phyloP scores from a whole-genome alignment of 1,140 invertebrate species.

The Orchestia grillus region DNA sequence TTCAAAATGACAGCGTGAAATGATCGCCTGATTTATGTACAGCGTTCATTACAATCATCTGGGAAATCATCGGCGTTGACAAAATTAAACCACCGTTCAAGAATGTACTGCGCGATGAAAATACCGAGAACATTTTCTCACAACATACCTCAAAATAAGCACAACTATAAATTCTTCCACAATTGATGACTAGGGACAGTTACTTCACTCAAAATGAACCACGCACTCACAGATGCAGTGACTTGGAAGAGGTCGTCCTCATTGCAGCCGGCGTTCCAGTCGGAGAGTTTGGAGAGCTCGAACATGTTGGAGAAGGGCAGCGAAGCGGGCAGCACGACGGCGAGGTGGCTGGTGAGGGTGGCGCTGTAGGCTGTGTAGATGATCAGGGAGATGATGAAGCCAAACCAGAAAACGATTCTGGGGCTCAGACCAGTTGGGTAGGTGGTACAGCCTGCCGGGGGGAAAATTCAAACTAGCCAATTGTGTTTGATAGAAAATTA shows the following conservation, averaged over 20 bases:
- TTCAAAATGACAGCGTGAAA: neutral
- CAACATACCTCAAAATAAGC: neutral
- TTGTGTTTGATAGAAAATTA: too few species aligned
- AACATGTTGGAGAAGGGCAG: slow-evolving; percentile 63
- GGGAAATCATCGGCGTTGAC: neutral
- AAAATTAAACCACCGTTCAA: neutral
- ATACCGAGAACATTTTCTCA: neutral
- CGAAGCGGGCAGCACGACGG: slow-evolving; percentile 62
- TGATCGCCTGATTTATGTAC: neutral
- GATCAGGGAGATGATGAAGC: slow-evolving; percentile 60
- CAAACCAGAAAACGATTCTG: slow-evolving; percentile 60
- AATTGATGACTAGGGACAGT: neutral
- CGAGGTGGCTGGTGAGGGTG: slow-evolving; percentile 64
- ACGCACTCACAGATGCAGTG: slow-evolving; percentile 61
- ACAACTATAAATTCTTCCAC: neutral
- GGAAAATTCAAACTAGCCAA: too few species aligned
- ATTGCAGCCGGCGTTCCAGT: slow-evolving; percentile 62
- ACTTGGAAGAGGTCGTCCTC: slow-evolving; percentile 67
- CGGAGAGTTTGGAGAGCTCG: slow-evolving; percentile 57
- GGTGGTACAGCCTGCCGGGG: slow-evolving; percentile 46
- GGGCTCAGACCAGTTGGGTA: slow-evolving; percentile 39
- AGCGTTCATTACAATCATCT: neutral
- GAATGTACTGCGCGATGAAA: neutral
- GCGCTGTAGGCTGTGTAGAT: slow-evolving; percentile 64
- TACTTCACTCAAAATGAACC: neutral